Percentiles rank a stretch among this genome's conserved stretches.
phyloP scores from a whole-genome alignment of 2,888 invertebrate species.

The Dasysyrphus tricinctus region DNA sequence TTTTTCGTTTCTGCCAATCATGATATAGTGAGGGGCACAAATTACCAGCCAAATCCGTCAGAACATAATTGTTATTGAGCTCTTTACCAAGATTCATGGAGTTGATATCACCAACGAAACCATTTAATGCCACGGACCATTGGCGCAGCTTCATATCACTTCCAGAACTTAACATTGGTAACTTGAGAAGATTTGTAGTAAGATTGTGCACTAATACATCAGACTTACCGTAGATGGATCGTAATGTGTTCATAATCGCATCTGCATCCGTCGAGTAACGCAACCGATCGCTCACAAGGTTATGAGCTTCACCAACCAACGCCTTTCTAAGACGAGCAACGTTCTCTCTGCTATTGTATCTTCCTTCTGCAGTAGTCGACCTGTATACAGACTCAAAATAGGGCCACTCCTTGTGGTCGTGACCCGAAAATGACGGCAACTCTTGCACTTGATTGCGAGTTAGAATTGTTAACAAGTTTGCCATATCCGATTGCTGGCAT shows the following conservation, averaged over 20 bases:
- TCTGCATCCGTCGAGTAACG: not conserved
- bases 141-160: not conserved
- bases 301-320: too few relatives aligned
- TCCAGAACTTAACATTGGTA: not conserved
- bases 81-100: slow-evolving; percentile 13
- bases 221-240: not conserved
- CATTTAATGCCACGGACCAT: not conserved
- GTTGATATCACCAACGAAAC: not conserved
- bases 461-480: too few relatives aligned
- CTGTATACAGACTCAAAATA: not conserved
- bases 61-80: not conserved
- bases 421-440: not conserved
- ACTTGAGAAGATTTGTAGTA: not conserved
- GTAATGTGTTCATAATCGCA: not conserved
- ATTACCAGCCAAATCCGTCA: not conserved
- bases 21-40: not conserved
- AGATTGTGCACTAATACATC: not conserved
- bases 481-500: slow-evolving; percentile 15
- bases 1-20: not conserved
- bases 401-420: not conserved
- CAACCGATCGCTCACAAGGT: too few relatives aligned
- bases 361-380: slow-evolving; percentile 4
- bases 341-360: slow-evolving; percentile 10
- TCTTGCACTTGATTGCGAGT: not conserved
- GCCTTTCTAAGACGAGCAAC: slow-evolving; percentile 14